Base-by-base conservation (phyloP, 2,797 vertebrate genomes). In the Phoxinus dragarum region DNA sequence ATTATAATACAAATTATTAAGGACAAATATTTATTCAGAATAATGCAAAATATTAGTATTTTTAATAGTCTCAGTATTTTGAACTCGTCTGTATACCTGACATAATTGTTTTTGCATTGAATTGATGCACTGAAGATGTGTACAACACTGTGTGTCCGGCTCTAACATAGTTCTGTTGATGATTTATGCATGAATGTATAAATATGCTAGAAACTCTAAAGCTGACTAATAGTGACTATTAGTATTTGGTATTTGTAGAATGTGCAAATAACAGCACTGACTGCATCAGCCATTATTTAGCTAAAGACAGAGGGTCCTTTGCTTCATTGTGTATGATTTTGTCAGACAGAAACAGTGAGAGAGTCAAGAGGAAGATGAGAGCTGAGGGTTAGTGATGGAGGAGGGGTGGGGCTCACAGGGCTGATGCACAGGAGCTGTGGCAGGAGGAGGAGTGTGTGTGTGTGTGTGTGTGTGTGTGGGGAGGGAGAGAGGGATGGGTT, bases 331-430 rank as follows among this genome's bases (percentile, higher is more conserved):
- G 4, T 64, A 49, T 16, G 34, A 72, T 72, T 82, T 59, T 59
- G 23, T 42, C 27, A 14, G 69, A 7, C 40, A 47, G 49, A 66
- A 72, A 34, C 74, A 34, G 5, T 6, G 4, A 85, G 19, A 38
- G 16, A 85, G 14, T 72, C 42, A 64, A 27, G 67, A 47, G 76
- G 40, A 72, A 61, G 75, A 85, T 80, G 40, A 71, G 38, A 69
- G 52, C 17, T 9, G 52, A 71, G 21, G 23, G 59, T 68, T 68
- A 40, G 66, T 54, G 74, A 77, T 84, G 74, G n/a, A 44, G 66
- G 64, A 77, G 82, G 59, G 82, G 47, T 78, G 74, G 82, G 64
- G 82, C 73, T 78, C 74, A 42, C 49, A 36, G 71, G 34, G 49
- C 69, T 71, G 67, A 82, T 82, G 52, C 67, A 71, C 67, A 42